These are phyloP conservation scores for Drosophila funebris DNA, from an alignment of 1,140 invertebrate genomes.

Conservation along the genomic window DNA sequence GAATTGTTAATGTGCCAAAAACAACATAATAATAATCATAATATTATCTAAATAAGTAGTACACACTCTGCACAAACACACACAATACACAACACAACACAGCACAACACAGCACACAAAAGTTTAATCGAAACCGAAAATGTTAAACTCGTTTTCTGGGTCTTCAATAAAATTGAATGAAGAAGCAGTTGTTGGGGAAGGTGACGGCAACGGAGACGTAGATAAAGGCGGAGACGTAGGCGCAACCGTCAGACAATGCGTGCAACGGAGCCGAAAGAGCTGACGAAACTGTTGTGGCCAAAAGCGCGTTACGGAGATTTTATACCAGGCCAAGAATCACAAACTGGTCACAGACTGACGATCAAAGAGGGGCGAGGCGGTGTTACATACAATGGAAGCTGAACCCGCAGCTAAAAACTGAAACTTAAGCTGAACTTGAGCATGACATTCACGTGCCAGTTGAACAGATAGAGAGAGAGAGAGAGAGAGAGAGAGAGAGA, in stretches of 20 bases:
- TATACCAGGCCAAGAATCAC: conserved; percentile 75
- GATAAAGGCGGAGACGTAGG: conserved; percentile 1
- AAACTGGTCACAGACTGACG: conserved; percentile 48
- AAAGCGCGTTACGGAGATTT: conserved; percentile 68
- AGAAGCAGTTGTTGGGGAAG: background rate
- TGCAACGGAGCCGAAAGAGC: conserved; percentile 66
- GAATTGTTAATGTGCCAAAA: conserved; percentile 54
- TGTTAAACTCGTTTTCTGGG: conserved; percentile 66
- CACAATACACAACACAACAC: conserved; percentile 19
- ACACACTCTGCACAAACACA: conserved; percentile 56
- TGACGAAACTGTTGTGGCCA: conserved; percentile 76
- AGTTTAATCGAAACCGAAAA: conserved; percentile 25
- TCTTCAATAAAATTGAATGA: conserved; percentile 21
- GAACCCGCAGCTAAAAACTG: background rate
- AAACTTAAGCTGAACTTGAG: conserved; percentile 55
- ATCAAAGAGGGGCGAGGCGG: background rate
- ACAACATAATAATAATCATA: conserved; percentile 40
- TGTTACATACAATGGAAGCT: conserved; percentile 1
- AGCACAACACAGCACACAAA: conserved; percentile 7
- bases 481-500: background rate
- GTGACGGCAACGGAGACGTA: conserved; percentile 23
- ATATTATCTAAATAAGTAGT: conserved; percentile 54
- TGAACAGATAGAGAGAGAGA: background rate
- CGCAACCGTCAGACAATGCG: conserved; percentile 43
- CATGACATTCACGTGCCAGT: conserved; percentile 66